Evolutionary conservation across 2,113 vertebrate species (phyloP).

Genomic region (Genyomyrus donnyi): DNA sequence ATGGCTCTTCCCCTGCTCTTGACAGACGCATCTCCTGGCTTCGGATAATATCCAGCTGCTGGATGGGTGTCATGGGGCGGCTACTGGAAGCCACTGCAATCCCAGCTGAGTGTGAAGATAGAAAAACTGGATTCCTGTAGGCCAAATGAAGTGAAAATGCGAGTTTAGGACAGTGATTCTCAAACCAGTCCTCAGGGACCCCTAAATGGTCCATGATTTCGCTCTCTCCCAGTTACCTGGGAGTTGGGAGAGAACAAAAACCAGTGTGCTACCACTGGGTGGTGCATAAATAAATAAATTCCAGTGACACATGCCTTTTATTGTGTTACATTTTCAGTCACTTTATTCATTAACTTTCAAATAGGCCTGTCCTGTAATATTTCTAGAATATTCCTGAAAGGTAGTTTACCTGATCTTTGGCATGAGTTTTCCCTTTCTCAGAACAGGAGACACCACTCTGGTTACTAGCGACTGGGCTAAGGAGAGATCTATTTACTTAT

Average conservation of each 20-base stretch:
- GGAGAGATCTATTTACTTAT: constrained; percentile 19
- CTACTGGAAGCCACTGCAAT: constrained; percentile 31
- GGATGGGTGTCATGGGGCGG: constrained; percentile 64
- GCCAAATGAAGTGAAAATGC: constrained; percentile 9
- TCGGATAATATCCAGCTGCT: constrained; percentile 71
- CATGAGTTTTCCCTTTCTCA: constrained; percentile 45
- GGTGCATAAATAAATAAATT: neutral
- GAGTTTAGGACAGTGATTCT: neutral
- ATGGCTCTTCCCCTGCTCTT: constrained; percentile 49
- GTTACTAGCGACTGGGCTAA: constrained; percentile 47
- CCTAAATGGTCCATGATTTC: neutral
- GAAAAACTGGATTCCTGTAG: constrained; percentile 14
- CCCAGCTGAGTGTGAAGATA: neutral
- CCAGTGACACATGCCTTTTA: neutral
- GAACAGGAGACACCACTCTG: constrained; percentile 23
- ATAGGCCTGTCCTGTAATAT: neutral
- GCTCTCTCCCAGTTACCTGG: neutral
- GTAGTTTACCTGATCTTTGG: constrained; percentile 45
- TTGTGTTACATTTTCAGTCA: neutral
- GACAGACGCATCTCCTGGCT: constrained; percentile 54
- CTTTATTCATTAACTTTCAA: neutral
- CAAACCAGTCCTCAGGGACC: neutral
- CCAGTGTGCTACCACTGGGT: neutral
- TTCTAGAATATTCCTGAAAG: neutral
- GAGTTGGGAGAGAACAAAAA: neutral